These are phyloP conservation scores for Conus betulinus DNA, from an alignment of 1,140 invertebrate species.

Conservation along the genomic window DNA sequence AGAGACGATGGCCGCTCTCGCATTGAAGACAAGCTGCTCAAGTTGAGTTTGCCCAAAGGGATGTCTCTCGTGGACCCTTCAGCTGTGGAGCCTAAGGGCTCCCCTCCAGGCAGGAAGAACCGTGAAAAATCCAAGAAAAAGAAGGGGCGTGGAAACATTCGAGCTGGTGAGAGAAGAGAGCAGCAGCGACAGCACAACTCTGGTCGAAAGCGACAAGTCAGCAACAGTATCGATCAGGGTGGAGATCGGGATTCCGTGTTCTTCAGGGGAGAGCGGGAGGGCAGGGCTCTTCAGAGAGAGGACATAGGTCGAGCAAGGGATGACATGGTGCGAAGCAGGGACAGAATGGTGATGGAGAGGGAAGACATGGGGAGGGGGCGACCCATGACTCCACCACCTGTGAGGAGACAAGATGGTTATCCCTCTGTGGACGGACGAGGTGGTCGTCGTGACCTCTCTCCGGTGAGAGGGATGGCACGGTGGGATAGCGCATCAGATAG, in stretches of 20 bases:
- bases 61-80: slow-evolving; percentile 15
- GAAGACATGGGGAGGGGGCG: background rate
- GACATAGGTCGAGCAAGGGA: background rate
- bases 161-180: background rate
- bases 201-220: background rate
- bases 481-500: background rate
- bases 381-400: background rate
- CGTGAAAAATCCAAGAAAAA: background rate
- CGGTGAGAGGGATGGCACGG: background rate
- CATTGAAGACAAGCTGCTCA: slow-evolving; percentile 37
- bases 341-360: background rate
- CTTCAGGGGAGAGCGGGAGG: background rate
- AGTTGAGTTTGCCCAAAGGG: slow-evolving; percentile 16
- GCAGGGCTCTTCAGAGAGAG: background rate
- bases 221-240: background rate
- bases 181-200: slow-evolving; percentile 15
- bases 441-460: background rate
- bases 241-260: background rate
- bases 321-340: background rate
- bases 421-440: slow-evolving; percentile 9
- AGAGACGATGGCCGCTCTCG: background rate
- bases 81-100: background rate
- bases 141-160: background rate
- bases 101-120: background rate
- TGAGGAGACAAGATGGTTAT: background rate